A percentile compares a stretch with the other conserved stretches of the same genome.
Evolutionary conservation across 2,797 vertebrate species (phyloP).

Genomic region (Argyrosomus regius): DNA sequence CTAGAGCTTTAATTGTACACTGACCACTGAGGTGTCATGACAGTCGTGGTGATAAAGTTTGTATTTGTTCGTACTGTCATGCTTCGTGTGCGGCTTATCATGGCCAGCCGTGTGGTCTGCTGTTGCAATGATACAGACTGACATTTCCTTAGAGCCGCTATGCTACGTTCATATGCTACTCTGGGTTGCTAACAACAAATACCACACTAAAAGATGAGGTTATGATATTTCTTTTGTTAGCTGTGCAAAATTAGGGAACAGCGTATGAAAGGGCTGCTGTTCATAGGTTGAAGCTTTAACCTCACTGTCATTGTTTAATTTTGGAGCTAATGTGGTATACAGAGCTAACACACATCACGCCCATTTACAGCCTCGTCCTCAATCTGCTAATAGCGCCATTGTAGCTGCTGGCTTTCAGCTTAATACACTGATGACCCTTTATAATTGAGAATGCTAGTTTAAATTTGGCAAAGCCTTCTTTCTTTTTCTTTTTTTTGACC

Average conservation of each 20-base stretch:
- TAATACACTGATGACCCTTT: slow-evolving; percentile 22
- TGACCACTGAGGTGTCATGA: no score
- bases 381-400: slow-evolving; percentile 26
- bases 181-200: neutral
- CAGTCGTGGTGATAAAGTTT: no score
- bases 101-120: no score
- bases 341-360: slow-evolving; percentile 5
- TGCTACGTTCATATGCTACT: no score
- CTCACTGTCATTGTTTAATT: slow-evolving; percentile 11
- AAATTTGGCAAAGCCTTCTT: slow-evolving; percentile 18
- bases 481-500: slow-evolving; percentile 6
- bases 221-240: neutral
- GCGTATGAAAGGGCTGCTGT: neutral
- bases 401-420: slow-evolving; percentile 7
- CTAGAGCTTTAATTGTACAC: no score
- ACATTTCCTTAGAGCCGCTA: no score
- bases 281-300: slow-evolving; percentile 15
- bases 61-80: no score
- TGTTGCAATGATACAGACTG: no score
- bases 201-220: neutral
- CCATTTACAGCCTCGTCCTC: slow-evolving; percentile 15
- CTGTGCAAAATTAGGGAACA: neutral
- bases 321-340: slow-evolving; percentile 1
- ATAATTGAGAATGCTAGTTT: slow-evolving; percentile 30
- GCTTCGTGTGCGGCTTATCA: no score